Percentiles rank a stretch among this genome's conserved stretches.
Evolutionary conservation across 2,888 invertebrate genomes (phyloP).

Genomic region (Lamellibrachia satsuma): DNA sequence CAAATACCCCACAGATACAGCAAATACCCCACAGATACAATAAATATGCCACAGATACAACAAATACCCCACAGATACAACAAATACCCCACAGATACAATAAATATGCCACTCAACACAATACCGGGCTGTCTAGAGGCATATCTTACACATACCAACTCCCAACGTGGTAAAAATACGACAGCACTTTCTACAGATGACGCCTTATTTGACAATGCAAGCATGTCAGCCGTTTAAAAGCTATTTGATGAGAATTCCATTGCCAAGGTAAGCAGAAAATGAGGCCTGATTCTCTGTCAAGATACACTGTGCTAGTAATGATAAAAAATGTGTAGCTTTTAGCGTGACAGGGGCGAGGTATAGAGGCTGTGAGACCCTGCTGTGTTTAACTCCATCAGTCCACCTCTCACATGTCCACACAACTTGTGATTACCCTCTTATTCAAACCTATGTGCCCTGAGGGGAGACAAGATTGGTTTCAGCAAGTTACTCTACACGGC

Average conservation of each 20-base stretch:
- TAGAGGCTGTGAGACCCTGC: background rate
- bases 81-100: background rate
- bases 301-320: background rate
- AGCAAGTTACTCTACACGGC: background rate
- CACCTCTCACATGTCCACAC: background rate
- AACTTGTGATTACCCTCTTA: background rate
- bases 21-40: background rate
- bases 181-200: background rate
- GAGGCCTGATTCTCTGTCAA: background rate
- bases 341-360: background rate
- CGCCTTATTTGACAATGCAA: background rate
- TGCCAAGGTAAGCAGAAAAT: background rate
- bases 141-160: background rate
- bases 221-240: background rate
- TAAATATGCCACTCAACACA: background rate
- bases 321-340: background rate
- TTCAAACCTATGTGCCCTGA: background rate
- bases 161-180: background rate
- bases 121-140: background rate
- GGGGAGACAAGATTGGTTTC: background rate
- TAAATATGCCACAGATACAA: background rate
- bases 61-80: background rate
- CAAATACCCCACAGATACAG: too few relatives aligned
- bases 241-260: constrained; percentile 11
- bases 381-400: background rate